These are phyloP conservation scores for Gastrophysa polygoni DNA, from an alignment of 2,888 invertebrate genomes.

Conservation along the genomic window DNA sequence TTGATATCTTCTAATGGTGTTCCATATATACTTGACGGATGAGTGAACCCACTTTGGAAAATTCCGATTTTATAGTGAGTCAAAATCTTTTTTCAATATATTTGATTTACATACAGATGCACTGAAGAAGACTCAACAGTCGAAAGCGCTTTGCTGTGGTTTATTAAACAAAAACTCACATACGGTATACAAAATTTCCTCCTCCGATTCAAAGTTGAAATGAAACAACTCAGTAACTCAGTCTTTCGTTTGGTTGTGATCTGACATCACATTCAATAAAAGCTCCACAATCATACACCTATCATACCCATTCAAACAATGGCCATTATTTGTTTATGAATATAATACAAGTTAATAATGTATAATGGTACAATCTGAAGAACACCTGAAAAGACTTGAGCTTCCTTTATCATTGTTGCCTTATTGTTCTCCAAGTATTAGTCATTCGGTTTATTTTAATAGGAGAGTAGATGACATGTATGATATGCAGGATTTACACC, in stretches of 20 bases:
- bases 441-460: conserved; percentile 22
- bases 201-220: too few species aligned
- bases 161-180: too few species aligned
- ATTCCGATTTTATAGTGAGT: too few species aligned
- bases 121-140: too few species aligned
- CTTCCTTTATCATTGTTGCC: conserved; percentile 16
- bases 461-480: conserved; percentile 15
- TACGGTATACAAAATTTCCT: too few species aligned
- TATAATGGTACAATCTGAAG: conserved; percentile 20
- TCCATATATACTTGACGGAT: too few species aligned
- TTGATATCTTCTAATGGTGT: too few species aligned
- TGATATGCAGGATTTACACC: conserved; percentile 3
- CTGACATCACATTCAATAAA: background rate
- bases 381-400: conserved; percentile 23
- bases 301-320: background rate
- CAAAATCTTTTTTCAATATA: too few species aligned
- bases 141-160: too few species aligned
- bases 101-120: too few species aligned
- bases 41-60: too few species aligned
- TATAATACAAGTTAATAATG: conserved; percentile 8
- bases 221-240: too few species aligned
- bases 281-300: background rate
- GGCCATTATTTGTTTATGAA: background rate
- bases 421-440: conserved; percentile 19
- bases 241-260: background rate